Evolutionary conservation across 2,113 vertebrate genomes (phyloP), one percentile per base, ranked within the genome.

Genomic region (Collichthys lucidus): DNA sequence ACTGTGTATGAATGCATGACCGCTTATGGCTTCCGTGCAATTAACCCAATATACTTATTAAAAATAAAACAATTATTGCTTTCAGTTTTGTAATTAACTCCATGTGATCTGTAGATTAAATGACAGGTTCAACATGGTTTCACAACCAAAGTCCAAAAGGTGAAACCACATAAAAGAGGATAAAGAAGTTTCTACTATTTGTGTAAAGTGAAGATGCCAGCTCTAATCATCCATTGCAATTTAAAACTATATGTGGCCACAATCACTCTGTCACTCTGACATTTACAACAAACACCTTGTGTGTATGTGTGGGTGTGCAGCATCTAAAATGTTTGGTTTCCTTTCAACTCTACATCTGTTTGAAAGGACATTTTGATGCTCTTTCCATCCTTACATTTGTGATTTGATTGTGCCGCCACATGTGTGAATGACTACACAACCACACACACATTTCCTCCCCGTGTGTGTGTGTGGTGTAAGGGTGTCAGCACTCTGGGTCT

Each of bases 401-500:
- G 42, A 78, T 74, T n/a, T 22, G 20, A 60, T 60, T 44, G 12
- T 73, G 49, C 7, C 1, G 24, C 75, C 59, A 71, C 60, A 71
- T 68, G 56, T 77, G 56, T 82, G 31, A 12, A 79, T 52, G 50
- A 29, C n/a, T 55, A 76, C 53, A 70, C 11, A 53, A n/a, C 49
- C 20, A 56, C 53, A 49, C 22, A 64, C 65, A 63, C 73, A 79
- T 44, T 44, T 69, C 78, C 52, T 83, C 64, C 55, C 69, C 29
- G 42, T 8, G 44, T 73, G 63, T 75, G 78, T 35, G 35, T 85
- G 50, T 87, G 79, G 88, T 91, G 91, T 84, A 60, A 85, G 86
- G 92, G 86, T 88, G 90, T 93, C 90, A 93, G 89, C 91, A 87
- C 77, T 89, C 75, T 83, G 72, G 89, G 85, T 60, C 71, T 53